Base-by-base conservation (phyloP, 1,140 invertebrate species). In the Brachionus sp. region DNA sequence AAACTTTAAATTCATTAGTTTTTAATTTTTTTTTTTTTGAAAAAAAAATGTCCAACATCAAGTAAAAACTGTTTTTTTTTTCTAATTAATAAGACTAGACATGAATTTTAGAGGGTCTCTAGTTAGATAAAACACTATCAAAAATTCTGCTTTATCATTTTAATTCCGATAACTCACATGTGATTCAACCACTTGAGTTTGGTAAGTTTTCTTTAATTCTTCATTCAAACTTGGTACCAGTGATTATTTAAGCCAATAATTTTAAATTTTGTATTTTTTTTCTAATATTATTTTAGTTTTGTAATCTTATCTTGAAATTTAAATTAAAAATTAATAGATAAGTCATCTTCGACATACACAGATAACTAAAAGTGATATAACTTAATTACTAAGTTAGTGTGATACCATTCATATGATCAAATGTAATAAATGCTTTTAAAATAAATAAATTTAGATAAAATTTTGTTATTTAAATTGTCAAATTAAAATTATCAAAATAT, bases 391-490 rank as follows among this genome's bases (percentile, higher is more conserved):
- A 57, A 57, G 50, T 57, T 16, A 57, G 19, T 19, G 50, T 57
- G 50, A 57, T 57, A 57, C 50, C 19, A 57, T 57, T 57, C 50
- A 57, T 57, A 57, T 57, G 50, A 57, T 57, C 5, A 57, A 57
- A 57, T 57, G 50, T 57, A 57, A 57, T 57, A 57, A 57, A 57
- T 57, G 50, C 50, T 57, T 57, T 19, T 57, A 57, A 57, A 57
- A 57, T 57, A 57, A 57, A 57, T 57, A 57, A 57, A 9, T 57
- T 57, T 57, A 57, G 50, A 57, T 57, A 57, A 57, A 57, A 57
- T 57, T 57, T 57, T 7, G 50, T 57, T 57, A 57, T 57, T 57
- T 57, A 57, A 57, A 57, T 57, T 57, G n/a, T 57, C 50, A 57
- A 57, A 57, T 57, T 23, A 57, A 57, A 57, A 19, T 13, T 23